Conservation (phyloP, 53 echinoderm and acorn worm genomes). For the Hippasteria phrygiana region DNA sequence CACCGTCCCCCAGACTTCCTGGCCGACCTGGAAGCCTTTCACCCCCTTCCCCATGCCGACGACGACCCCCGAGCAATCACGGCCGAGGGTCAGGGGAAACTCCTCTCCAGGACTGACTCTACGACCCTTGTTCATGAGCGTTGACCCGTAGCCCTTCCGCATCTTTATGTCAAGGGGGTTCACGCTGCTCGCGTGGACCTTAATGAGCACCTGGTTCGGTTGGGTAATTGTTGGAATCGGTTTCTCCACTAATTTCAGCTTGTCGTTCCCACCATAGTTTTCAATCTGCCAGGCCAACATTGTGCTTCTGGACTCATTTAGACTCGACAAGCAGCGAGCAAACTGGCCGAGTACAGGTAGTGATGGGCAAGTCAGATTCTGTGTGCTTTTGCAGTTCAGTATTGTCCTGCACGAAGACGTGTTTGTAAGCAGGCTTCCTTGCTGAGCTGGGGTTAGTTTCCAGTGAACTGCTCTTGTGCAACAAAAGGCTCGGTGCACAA, state of each 20-base stretch:
- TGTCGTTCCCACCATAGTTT: conserved; percentile 78
- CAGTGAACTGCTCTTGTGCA: neutral
- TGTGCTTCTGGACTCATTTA: conserved; percentile 28
- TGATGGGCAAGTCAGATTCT: neutral
- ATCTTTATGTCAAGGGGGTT: conserved; percentile 85
- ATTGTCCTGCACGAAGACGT: neutral
- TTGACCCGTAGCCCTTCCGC: conserved; percentile 84
- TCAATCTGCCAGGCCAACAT: conserved; percentile 97
- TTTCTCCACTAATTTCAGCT: conserved; percentile 76
- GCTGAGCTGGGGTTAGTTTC: neutral
- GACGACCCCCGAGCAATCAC: conserved; percentile 93
- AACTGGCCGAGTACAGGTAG: neutral
- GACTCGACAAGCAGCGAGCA: conserved; percentile 24
- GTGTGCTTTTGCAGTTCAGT: neutral
- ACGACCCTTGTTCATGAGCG: conserved; percentile 69
- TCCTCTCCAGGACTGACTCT: conserved; percentile 69
- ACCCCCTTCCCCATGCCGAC: conserved; percentile 82
- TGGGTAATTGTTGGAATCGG: conserved; percentile 80
- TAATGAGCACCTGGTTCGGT: conserved; percentile 81
- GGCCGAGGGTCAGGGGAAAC: conserved; percentile 88
- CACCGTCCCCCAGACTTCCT: conserved; percentile 84
- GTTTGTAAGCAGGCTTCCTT: neutral
- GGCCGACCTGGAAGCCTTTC: conserved; percentile 69
- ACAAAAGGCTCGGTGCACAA: too few species aligned
- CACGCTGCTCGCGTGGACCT: conserved; percentile 93